Base-by-base conservation (phyloP, 2,888 invertebrate genomes). In the Hipparchia sbordonii region DNA sequence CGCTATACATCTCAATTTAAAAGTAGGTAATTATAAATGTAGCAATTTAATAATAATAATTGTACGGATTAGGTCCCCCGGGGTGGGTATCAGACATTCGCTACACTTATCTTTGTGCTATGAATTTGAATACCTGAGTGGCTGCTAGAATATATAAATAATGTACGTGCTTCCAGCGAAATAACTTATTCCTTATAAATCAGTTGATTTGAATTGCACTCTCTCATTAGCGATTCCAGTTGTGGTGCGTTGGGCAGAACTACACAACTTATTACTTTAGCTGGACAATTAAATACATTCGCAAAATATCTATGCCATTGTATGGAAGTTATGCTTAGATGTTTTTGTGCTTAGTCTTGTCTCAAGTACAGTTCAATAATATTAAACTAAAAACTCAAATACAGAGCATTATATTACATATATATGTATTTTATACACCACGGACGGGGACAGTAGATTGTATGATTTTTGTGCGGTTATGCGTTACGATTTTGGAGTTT, bases 181-280 rank as follows among this genome's bases (percentile, higher is more conserved):
- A 91, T 90, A 91, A 87, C 87, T 90, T 87, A 90, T 86, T 90
- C 91, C 91, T 88, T 92, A 92, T 93, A 92, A 92, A 92, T 91
- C 89, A 87, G 88, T 87, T 87, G 90, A 92, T 92, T 92, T 91
- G 90, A 92, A 92, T 92, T 90, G 89, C 92, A 83, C 85, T 86
- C 80, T 79, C 90, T 91, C 91, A 92, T 93, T 93, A 92, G 89
- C 79, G 86, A 92, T 92, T 90, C 92, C 83, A 86, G 85, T 82
- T 84, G 87, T 85, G 86, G 85, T 83, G 85, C 85, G 83, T 83
- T 84, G 85, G 79, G 80, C 84, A 84, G 87, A 83, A 87, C 83
- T 89, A 93, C 92, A 92, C 88, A 90, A 90, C 90, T 92, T 92
- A 91, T 89, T 91, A 92, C 91, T 92, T 92, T 90, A 88, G 85